A percentile compares a stretch with the other conserved stretches of the same genome.
phyloP scores from a whole-genome alignment of 2,888 invertebrate genomes.

The Trachelus iudaicus region DNA sequence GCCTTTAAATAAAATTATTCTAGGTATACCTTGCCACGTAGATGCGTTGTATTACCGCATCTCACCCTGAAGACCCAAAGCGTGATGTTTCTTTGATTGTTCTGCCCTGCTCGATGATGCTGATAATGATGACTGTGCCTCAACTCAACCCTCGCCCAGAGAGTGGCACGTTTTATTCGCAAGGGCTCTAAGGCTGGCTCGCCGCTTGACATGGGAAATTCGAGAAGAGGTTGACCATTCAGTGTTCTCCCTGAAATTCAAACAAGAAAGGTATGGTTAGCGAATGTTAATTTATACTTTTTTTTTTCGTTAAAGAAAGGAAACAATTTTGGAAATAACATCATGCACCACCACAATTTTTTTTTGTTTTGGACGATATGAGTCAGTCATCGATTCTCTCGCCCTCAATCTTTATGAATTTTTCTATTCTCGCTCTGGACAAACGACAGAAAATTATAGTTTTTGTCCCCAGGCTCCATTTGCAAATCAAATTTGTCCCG shows the following conservation, averaged over 20 bases:
- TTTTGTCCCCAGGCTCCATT: too few species aligned
- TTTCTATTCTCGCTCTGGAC: too few species aligned
- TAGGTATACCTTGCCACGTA: constrained; percentile 70
- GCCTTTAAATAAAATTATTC: too few species aligned
- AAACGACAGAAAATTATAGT: too few species aligned
- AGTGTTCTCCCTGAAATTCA: constrained; percentile 77
- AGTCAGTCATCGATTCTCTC: too few species aligned
- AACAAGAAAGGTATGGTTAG: too few species aligned
- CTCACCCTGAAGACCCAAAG: constrained; percentile 79
- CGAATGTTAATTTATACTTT: too few species aligned
- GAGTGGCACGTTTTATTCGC: constrained; percentile 80
- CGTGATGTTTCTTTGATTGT: constrained; percentile 69
- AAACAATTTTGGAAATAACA: too few species aligned
- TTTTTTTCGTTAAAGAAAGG: too few species aligned
- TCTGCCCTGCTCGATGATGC: constrained; percentile 54
- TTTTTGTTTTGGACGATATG: not conserved
- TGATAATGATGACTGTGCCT: constrained; percentile 64
- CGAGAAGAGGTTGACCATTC: constrained; percentile 86
- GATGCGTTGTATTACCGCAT: constrained; percentile 73
- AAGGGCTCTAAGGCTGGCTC: constrained; percentile 70
- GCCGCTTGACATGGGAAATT: constrained; percentile 78
- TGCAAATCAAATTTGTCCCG: too few species aligned
- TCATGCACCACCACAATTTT: not conserved
- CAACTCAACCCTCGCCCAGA: constrained; percentile 79
- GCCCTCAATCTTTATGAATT: too few species aligned